Base-by-base conservation (phyloP, 2,113 vertebrate genomes). In the Mastomys natalensis region DNA sequence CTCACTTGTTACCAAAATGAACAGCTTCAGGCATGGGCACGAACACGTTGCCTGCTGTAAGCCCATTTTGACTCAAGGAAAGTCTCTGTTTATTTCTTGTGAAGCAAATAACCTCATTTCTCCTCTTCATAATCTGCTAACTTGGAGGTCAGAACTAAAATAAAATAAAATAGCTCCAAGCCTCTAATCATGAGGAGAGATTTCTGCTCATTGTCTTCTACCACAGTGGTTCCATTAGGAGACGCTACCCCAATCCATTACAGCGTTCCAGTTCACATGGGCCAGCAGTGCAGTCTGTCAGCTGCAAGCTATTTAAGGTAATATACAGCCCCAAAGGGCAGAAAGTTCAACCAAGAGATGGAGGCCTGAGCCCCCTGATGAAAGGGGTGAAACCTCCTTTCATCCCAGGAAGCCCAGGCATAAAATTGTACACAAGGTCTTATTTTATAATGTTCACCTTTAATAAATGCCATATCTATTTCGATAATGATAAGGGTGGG, bases 271-370 rank as follows among this genome's bases (percentile, higher is more conserved):
- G 72, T 64, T 87, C 82, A 68, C 78, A 15, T 60, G 89, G 92
- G 91, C 89, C 89, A 22, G 64, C 91, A 93, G 97, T 55, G 74
- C 91, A 94, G 90, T 84, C 95, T 96, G 95, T 97, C 96, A 97
- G 92, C 94, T 94, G 97, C 86, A 91, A 97, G 90, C 94, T 96
- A 97, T 97, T 95, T 98, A 91, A 94, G 94, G 81, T 22, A 64
- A 91, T 91, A 96, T 3, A 97, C 93, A 81, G 96, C 77, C 81
- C 77, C 74, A 97, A 96, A 97, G 93, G 95, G 97, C 81, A 94
- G 92, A 95, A 66, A 97, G 96, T 96, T 96, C 88, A 94, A 80
- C 72, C 45, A 40, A 53, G 97, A 97, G 82, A 96, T 74, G 58
- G 81, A 93, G 91, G 93, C 96, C 62, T 55, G 68, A 95, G 93